Evolutionary conservation across 2,888 invertebrate species (phyloP).

Genomic region (Troides helena): DNA sequence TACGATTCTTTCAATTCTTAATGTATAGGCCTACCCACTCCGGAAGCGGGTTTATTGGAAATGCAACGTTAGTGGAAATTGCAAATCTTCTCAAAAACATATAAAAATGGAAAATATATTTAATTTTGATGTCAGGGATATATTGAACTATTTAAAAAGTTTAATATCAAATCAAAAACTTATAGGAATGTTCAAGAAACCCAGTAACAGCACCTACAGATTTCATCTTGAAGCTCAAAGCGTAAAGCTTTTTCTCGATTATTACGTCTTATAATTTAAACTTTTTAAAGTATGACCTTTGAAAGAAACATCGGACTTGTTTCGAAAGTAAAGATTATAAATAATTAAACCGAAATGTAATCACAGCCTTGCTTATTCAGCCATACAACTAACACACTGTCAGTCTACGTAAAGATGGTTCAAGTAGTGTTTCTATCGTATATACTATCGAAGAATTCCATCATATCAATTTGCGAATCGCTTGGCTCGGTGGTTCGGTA

Average conservation of each 20-base stretch:
- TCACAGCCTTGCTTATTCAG: not conserved
- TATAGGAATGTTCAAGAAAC: no score
- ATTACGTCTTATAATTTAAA: no score
- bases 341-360: constrained; percentile 17
- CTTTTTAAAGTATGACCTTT: no score
- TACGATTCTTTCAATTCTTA: constrained; percentile 24
- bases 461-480: constrained; percentile 41
- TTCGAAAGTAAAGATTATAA: not conserved
- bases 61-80: constrained; percentile 8
- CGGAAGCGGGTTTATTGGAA: not conserved
- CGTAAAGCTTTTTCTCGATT: no score
- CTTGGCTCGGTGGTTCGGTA: constrained; percentile 38
- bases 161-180: no score
- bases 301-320: no score
- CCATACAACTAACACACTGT: constrained; percentile 12
- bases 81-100: not conserved
- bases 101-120: no score
- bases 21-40: constrained; percentile 15
- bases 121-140: no score
- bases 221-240: no score
- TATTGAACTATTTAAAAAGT: no score
- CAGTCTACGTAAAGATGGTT: constrained; percentile 21
- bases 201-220: no score
- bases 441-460: constrained; percentile 51
- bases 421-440: constrained; percentile 32